Percentiles rank a stretch among this genome's conserved stretches.
These are phyloP conservation scores for Lasioglossum baleicum DNA, from an alignment of 1,140 invertebrate species.

Conservation along the genomic window DNA sequence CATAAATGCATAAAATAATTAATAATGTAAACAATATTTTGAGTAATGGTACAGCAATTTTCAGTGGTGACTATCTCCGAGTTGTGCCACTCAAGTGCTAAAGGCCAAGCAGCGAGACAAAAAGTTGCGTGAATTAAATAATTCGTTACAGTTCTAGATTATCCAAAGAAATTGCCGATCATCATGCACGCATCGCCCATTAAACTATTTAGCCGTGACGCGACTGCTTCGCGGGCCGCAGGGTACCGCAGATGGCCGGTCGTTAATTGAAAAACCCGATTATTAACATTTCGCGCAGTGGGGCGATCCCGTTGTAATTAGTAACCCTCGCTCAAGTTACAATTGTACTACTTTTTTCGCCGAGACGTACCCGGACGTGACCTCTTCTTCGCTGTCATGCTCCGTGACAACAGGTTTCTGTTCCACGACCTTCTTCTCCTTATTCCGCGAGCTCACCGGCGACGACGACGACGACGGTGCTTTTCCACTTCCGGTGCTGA, in stretches of 20 bases:
- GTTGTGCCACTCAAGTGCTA: no score
- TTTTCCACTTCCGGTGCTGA: slow-evolving; percentile 48
- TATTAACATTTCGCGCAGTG: slow-evolving; percentile 18
- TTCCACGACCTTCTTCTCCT: slow-evolving; percentile 51
- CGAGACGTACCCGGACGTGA: slow-evolving; percentile 41
- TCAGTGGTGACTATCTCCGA: no score
- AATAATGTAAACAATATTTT: no score
- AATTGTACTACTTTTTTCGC: slow-evolving; percentile 56
- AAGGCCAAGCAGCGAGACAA: no score
- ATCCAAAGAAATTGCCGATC: not conserved
- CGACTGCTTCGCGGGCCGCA: not conserved
- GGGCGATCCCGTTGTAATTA: slow-evolving; percentile 42
- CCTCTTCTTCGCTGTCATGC: slow-evolving; percentile 37
- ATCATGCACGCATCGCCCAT: not conserved
- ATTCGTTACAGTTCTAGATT: no score
- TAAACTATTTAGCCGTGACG: not conserved
- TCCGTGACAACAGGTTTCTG: slow-evolving; percentile 50
- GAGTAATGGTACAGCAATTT: no score
- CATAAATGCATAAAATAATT: no score
- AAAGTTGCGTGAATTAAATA: no score
- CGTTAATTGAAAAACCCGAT: slow-evolving; percentile 23
- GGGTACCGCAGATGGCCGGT: not conserved
- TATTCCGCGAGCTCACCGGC: slow-evolving; percentile 33
- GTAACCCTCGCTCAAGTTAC: slow-evolving; percentile 37
- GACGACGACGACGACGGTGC: not conserved